Base-by-base conservation (phyloP, 2,888 invertebrate genomes). In the Baronia brevicornis region DNA sequence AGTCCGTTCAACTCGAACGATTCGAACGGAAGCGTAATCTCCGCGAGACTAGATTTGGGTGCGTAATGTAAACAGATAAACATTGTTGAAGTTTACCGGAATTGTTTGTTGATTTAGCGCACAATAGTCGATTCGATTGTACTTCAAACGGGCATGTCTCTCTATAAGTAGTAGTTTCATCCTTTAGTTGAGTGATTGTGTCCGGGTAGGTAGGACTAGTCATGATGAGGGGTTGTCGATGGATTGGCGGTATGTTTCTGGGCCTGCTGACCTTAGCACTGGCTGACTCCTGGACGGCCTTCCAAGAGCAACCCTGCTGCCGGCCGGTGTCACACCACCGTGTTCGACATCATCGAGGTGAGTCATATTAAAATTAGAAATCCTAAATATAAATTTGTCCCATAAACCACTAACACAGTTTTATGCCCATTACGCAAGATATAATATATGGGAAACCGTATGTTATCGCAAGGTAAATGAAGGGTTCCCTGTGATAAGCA, bases 291-390 rank as follows among this genome's bases (percentile, higher is more conserved):
- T 88, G 88, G 88, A 88, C 87, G 23, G 85, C 88, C 51, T 89
- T 86, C 63, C 87, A 87, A 77, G 89, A 89, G 72, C 87, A 88
- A 62, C 89, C 89, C 23, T 89, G 89, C 62, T 89, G 89, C 67
- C 78, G 87, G 34, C 85, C 87, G 21, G 79, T 77, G 34, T 72
- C 85, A 36, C 88, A 88, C 58, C 84, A 84, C 46, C 87, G 88
- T 36, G 85, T 89, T 41, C 67, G 89, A 41, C 89, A 89, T 62
- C 89, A 89, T 47, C 84, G 88, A 88, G 89, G 89, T 82, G 55
- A 71, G 75, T 64, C 3, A 15, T 9, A 56, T 60, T 4, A 5
- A 9, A 10, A 22, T 8, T 8, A 15, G 15, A 10, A 8, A 25
- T 24, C 24, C 11, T 13, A 13, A 7, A 24, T 7, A 8, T 5